A percentile compares a stretch with the other conserved stretches of the same genome.
Conservation (phyloP, 2,888 invertebrate species). For the Harmothoe impar region DNA sequence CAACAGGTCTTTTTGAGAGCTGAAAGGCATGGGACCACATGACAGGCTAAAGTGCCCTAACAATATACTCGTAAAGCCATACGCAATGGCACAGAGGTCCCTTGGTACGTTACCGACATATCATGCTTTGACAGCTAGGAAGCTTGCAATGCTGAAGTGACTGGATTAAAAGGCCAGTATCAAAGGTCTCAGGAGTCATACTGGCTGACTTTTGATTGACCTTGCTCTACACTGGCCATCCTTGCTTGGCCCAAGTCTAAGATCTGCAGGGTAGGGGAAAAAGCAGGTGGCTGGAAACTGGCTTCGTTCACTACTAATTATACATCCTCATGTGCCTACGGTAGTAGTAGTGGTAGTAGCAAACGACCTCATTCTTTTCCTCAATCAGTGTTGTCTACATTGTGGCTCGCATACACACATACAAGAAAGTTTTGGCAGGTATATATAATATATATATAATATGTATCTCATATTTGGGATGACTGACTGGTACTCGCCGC, state of each 20-base stretch:
- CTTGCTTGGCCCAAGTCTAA: not conserved
- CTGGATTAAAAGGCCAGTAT: not conserved
- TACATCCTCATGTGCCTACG: not conserved
- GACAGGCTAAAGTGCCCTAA: too few species aligned
- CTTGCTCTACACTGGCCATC: not conserved
- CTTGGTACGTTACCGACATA: not conserved
- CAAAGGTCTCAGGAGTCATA: not conserved
- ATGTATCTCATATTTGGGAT: constrained; percentile 19
- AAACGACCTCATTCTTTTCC: not conserved
- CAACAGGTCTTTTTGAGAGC: too few species aligned
- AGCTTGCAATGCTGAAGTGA: constrained; percentile 38
- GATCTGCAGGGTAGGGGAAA: constrained; percentile 4
- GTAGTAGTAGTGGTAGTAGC: not conserved
- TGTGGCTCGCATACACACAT: constrained; percentile 25
- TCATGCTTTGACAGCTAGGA: not conserved
- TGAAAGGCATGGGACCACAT: too few species aligned
- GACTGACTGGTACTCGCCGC: not conserved
- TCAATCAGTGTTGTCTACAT: not conserved
- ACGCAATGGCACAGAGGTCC: not conserved
- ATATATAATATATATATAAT: constrained; percentile 31
- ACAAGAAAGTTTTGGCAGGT: constrained; percentile 41
- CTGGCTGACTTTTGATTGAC: not conserved
- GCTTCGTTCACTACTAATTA: constrained; percentile 18
- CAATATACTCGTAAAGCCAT: too few species aligned
- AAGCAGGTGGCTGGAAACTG: constrained; percentile 45